Conservation (phyloP, 2,888 invertebrate species). For the Phaedon cochleariae region DNA sequence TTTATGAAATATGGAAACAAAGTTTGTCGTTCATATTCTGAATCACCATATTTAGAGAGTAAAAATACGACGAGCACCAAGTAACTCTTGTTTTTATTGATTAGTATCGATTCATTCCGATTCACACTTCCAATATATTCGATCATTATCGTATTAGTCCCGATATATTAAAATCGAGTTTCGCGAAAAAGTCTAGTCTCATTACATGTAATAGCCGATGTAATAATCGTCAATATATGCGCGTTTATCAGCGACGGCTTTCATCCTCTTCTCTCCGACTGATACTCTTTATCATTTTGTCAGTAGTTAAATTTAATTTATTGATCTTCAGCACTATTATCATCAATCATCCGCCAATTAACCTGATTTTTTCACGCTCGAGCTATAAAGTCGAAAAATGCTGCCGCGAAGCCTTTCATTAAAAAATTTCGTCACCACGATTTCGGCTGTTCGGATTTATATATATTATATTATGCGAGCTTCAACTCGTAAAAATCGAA, state of each 20-base stretch:
- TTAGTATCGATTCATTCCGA: background rate
- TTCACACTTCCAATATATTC: background rate
- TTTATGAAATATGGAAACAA: too few relatives aligned
- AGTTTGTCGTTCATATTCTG: too few relatives aligned
- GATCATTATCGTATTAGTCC: background rate
- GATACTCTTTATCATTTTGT: slow-evolving; percentile 25
- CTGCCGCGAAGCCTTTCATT: slow-evolving; percentile 13
- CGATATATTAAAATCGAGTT: background rate
- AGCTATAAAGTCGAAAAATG: slow-evolving; percentile 9
- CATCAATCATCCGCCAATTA: slow-evolving; percentile 27
- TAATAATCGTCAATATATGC: slow-evolving; percentile 11
- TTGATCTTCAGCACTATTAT: slow-evolving; percentile 19
- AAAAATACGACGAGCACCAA: too few relatives aligned
- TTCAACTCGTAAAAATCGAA: background rate
- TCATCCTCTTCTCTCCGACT: too few relatives aligned
- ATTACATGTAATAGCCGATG: slow-evolving; percentile 13
- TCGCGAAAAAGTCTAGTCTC: slow-evolving; percentile 6
- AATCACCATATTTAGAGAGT: too few relatives aligned
- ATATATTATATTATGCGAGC: background rate
- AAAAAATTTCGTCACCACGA: slow-evolving; percentile 18
- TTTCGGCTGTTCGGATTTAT: slow-evolving; percentile 8
- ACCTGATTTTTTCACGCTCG: slow-evolving; percentile 16
- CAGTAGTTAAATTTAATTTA: slow-evolving; percentile 27
- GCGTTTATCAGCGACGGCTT: too few relatives aligned
- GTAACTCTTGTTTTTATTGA: background rate